Conservation (phyloP, 1,140 invertebrate genomes). For the Protaetia brevitarsis region DNA sequence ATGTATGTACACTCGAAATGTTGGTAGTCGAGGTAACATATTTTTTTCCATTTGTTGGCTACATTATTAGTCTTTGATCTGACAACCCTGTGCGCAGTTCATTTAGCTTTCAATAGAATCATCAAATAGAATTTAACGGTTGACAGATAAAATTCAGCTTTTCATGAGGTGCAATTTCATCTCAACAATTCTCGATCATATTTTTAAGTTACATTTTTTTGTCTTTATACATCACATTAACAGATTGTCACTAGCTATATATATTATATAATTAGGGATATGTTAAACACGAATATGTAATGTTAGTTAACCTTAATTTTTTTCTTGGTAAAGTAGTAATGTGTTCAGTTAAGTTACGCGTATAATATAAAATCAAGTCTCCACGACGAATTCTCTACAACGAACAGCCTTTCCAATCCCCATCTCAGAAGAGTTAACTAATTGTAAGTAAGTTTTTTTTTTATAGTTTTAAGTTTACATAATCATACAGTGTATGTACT, state of each 20-base stretch:
- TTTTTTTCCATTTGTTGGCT: too few species aligned
- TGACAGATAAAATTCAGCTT: too few species aligned
- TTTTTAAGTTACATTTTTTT: not conserved
- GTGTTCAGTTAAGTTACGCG: not conserved
- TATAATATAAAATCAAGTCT: not conserved
- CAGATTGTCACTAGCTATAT: slow-evolving; percentile 14
- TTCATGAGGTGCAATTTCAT: not conserved
- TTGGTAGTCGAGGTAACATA: too few species aligned
- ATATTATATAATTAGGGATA: slow-evolving; percentile 5
- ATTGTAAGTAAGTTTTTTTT: too few species aligned
- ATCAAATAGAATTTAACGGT: too few species aligned
- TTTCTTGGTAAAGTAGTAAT: not conserved
- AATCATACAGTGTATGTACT: not conserved
- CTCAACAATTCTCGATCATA: not conserved
- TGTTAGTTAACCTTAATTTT: not conserved
- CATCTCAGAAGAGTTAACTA: too few species aligned
- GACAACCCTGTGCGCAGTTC: too few species aligned
- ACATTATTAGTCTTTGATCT: too few species aligned
- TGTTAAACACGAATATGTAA: slow-evolving; percentile 17
- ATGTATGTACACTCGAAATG: too few species aligned
- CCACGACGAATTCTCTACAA: too few species aligned
- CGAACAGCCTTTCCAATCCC: too few species aligned
- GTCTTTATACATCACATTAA: slow-evolving; percentile 10
- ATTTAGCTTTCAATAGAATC: too few species aligned
- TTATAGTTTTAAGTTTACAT: not conserved